phyloP scores from a whole-genome alignment of 2,888 invertebrate genomes.

The Orchesellides sinensis region DNA sequence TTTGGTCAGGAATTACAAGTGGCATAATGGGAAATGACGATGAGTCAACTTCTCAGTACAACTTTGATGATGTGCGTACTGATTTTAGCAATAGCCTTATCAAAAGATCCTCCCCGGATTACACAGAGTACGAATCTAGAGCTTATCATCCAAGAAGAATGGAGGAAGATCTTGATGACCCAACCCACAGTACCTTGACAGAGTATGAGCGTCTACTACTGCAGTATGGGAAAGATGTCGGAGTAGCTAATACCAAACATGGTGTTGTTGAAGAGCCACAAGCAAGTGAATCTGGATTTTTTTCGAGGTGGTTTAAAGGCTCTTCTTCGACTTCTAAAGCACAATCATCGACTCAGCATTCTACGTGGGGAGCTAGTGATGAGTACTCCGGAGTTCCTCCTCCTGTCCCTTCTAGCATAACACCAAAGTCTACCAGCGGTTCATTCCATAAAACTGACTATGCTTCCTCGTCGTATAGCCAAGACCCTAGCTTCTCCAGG shows the following conservation, averaged over 20 bases:
- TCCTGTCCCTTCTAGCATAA: background rate
- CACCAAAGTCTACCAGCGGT: background rate
- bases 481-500: conserved; percentile 21
- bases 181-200: conserved; percentile 55
- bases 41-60: background rate
- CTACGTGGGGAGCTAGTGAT: conserved; percentile 19
- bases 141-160: conserved; percentile 5
- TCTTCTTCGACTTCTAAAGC: background rate
- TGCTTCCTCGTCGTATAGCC: background rate
- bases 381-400: too few relatives aligned
- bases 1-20: conserved; percentile 53
- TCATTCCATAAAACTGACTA: background rate
- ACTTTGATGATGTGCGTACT: conserved; percentile 50
- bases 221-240: conserved; percentile 47
- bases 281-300: conserved; percentile 38
- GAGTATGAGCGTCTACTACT: conserved; percentile 64
- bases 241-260: conserved; percentile 46
- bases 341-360: background rate
- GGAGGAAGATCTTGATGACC: conserved; percentile 23
- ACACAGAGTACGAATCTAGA: conserved; percentile 40
- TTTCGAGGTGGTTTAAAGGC: conserved; percentile 47
- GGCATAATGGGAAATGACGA: conserved; percentile 11
- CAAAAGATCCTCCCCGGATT: conserved; percentile 45
- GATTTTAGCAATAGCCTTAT: conserved; percentile 47
- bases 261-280: conserved; percentile 41